Evolutionary conservation across 1,140 invertebrate species (phyloP).

Genomic region (Cyclina sinensis): DNA sequence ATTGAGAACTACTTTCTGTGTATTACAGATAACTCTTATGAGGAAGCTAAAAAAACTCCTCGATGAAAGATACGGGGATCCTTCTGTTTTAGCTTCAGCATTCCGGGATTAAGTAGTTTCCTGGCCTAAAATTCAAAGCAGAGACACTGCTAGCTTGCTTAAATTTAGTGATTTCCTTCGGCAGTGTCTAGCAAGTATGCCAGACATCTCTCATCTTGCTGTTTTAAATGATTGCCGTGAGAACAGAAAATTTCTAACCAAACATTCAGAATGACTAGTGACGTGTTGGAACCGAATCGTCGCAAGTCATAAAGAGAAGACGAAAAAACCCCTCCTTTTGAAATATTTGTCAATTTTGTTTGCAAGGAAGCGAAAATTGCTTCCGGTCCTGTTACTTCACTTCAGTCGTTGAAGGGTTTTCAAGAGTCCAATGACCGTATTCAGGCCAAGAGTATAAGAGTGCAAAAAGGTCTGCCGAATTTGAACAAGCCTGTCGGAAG

Average conservation of each 20-base stretch:
- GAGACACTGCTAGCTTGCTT: conserved; percentile 56
- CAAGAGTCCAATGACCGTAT: neutral
- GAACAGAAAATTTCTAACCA: conserved; percentile 71
- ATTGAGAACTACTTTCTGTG: conserved; percentile 67
- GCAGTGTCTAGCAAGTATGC: conserved; percentile 69
- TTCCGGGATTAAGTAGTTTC: conserved; percentile 66
- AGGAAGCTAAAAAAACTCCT: conserved; percentile 62
- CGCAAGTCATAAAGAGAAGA: neutral
- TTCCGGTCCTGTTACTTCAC: conserved; percentile 70
- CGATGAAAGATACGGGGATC: conserved; percentile 67
- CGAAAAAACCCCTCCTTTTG: conserved; percentile 31
- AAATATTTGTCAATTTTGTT: conserved; percentile 65
- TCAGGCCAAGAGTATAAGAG: no score
- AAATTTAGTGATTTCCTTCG: conserved; percentile 68
- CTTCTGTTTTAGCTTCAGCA: conserved; percentile 54
- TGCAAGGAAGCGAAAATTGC: conserved; percentile 68
- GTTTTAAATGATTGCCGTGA: conserved; percentile 71
- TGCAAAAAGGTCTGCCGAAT: neutral
- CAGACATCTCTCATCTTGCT: conserved; percentile 26
- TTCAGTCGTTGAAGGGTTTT: conserved; percentile 46
- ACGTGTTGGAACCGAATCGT: conserved; percentile 65
- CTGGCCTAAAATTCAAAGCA: conserved; percentile 67
- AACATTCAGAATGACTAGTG: conserved; percentile 74
- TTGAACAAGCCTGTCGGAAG: neutral
- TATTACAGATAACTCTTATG: conserved; percentile 53